phyloP scores from a whole-genome alignment of 2,113 vertebrate species.

The Heterocephalus glaber region DNA sequence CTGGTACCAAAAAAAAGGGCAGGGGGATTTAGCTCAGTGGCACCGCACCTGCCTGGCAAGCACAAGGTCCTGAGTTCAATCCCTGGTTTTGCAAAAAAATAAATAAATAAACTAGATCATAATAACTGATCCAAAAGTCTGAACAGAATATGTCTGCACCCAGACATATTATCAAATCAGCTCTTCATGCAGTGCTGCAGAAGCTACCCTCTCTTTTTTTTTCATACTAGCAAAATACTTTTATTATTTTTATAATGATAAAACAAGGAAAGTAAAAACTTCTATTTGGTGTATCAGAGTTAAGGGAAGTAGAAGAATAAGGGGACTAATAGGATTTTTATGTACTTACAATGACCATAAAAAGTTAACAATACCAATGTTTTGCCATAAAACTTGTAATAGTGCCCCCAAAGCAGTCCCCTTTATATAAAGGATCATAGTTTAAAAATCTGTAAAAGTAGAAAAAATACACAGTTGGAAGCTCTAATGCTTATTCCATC shows the following conservation, averaged over 20 bases:
- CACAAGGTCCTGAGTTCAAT: no score
- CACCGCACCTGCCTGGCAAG: no score
- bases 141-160: not conserved
- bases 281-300: constrained; percentile 88
- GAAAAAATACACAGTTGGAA: constrained; percentile 92
- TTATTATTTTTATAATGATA: constrained; percentile 88
- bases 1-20: no score
- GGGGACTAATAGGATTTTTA: constrained; percentile 87
- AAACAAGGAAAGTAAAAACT: constrained; percentile 85
- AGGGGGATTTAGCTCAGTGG: no score
- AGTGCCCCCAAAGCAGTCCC: constrained; percentile 82
- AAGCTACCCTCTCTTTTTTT: constrained; percentile 39
- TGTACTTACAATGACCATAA: constrained; percentile 86
- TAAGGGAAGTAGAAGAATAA: constrained; percentile 87
- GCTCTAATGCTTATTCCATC: constrained; percentile 89
- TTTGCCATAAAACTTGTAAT: constrained; percentile 87
- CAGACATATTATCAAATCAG: not conserved
- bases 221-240: constrained; percentile 91
- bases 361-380: constrained; percentile 86
- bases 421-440: constrained; percentile 89
- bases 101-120: not conserved
- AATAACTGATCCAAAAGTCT: not conserved
- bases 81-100: no score
- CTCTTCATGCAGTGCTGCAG: not conserved
- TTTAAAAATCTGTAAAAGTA: constrained; percentile 93